phyloP scores from a whole-genome alignment of 92 coral and sea anemone genomes.

The Phymanthus crucifer region DNA sequence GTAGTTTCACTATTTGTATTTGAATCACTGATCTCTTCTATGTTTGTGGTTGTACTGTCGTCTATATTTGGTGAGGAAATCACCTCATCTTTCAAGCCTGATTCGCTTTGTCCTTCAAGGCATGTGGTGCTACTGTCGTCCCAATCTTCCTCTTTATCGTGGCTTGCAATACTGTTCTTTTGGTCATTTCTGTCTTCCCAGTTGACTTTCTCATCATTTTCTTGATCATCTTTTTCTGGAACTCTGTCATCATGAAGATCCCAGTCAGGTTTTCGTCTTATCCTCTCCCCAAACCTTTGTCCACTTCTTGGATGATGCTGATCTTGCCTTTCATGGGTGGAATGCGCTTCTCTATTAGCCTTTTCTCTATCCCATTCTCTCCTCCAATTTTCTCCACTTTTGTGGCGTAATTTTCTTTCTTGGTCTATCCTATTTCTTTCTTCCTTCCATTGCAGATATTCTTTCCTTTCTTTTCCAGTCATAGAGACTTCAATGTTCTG shows the following conservation, averaged over 20 bases:
- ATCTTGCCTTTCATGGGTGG: conserved; percentile 16
- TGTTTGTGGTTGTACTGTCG: not conserved
- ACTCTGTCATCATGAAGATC: conserved; percentile 37
- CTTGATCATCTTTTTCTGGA: not conserved
- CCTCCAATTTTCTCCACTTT: conserved; percentile 67
- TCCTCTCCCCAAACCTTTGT: conserved; percentile 31
- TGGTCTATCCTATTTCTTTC: conserved; percentile 66
- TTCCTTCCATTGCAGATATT: conserved; percentile 71
- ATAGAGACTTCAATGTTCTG: conserved; percentile 52
- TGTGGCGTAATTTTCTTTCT: conserved; percentile 67
- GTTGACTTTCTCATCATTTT: conserved; percentile 19
- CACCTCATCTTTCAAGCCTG: not conserved
- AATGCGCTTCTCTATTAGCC: not conserved
- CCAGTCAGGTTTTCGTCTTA: conserved; percentile 32
- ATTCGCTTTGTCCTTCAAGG: not conserved
- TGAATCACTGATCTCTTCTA: not conserved
- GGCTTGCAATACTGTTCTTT: not conserved
- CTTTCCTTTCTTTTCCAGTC: conserved; percentile 77
- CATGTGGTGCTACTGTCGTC: not conserved
- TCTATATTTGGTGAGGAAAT: not conserved
- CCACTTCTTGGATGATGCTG: conserved; percentile 23
- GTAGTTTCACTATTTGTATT: not conserved
- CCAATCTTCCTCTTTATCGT: not conserved
- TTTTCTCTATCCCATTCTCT: conserved; percentile 79
- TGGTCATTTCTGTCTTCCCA: conserved; percentile 11